Conservation (phyloP, 2,113 vertebrate genomes). For the Chloropsis hardwickii region DNA sequence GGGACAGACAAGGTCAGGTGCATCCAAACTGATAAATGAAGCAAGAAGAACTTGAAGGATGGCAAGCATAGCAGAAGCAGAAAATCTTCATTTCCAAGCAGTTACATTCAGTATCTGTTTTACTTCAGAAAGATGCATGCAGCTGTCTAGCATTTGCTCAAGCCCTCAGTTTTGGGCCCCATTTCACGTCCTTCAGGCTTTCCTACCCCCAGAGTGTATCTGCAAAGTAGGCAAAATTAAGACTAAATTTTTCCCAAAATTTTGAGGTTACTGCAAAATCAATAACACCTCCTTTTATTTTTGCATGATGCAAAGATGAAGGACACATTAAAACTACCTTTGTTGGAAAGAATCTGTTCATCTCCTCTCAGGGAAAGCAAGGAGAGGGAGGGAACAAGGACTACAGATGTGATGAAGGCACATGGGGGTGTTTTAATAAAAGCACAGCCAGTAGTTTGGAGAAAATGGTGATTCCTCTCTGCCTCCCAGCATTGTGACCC, state of each 20-base stretch:
- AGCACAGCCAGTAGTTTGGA: neutral
- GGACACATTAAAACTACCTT: neutral
- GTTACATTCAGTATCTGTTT: slow-evolving; percentile 78
- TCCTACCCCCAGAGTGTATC: neutral
- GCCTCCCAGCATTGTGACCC: neutral
- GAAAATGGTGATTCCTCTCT: neutral
- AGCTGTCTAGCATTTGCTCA: slow-evolving; percentile 67
- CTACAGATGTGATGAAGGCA: neutral
- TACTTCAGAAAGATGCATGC: slow-evolving; percentile 46
- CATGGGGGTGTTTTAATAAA: neutral
- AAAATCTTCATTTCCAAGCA: slow-evolving; percentile 75
- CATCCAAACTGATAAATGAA: slow-evolving; percentile 61
- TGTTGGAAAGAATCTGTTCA: neutral
- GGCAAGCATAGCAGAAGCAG: slow-evolving; percentile 75
- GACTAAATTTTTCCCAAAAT: neutral
- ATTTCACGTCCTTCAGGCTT: slow-evolving; percentile 2
- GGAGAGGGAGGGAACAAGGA: neutral
- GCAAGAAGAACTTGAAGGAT: slow-evolving; percentile 41
- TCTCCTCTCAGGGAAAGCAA: neutral
- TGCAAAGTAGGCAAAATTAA: neutral
- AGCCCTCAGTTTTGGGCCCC: neutral
- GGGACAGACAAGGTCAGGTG: slow-evolving; percentile 78
- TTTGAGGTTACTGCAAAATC: neutral
- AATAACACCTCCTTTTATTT: neutral
- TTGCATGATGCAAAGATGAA: neutral